Evolutionary conservation across 2,797 vertebrate genomes (phyloP), one percentile per base, ranked within the genome.

Genomic region (Columba guinea): DNA sequence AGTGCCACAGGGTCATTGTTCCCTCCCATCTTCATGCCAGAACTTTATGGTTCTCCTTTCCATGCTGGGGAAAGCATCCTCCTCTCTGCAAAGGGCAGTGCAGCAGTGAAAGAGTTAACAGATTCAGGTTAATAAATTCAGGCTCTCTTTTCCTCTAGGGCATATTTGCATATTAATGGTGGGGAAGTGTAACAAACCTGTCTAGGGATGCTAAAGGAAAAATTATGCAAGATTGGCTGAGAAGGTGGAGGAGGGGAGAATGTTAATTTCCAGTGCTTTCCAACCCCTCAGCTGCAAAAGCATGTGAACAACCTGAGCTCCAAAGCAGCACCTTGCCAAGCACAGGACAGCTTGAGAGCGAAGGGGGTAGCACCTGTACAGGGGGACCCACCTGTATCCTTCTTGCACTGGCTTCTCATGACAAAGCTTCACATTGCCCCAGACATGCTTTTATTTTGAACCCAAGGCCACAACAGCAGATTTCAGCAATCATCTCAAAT

Each of bases 111-210:
- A 73, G 89, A 44, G 95, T 95, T 96, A 96, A 95, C 20, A 91
- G 80, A 90, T 69, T 90, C 70, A 53, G 32, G 74, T 79, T 90
- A 90, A 95, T 95, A 93, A 86, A 95, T 96, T 78, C 92, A 63
- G 48, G 20, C 83, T 93, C 65, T 71, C 88, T 95, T 95, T 90
- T 92, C 92, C 96, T 94, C 93, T 60, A 79, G 93, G 95, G 89
- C 87, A 82, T 93, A 90, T 95, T 95, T 96, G 92, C 95, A 91
- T 97, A 94, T 95, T 96, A 95, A 94, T 96, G 79, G 76, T 11
- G 53, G 69, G 89, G 89, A 95, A 94, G 81, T 88, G 89, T 90
- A 90, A 94, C 56, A n/a, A 95, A 94, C 85, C 85, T 90, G 87
- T 93, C 95, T 94, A 92, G 87, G 87, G 91, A 97, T 85, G 91